phyloP scores from a whole-genome alignment of 2,888 invertebrate genomes.

The Apamea epomidion region DNA sequence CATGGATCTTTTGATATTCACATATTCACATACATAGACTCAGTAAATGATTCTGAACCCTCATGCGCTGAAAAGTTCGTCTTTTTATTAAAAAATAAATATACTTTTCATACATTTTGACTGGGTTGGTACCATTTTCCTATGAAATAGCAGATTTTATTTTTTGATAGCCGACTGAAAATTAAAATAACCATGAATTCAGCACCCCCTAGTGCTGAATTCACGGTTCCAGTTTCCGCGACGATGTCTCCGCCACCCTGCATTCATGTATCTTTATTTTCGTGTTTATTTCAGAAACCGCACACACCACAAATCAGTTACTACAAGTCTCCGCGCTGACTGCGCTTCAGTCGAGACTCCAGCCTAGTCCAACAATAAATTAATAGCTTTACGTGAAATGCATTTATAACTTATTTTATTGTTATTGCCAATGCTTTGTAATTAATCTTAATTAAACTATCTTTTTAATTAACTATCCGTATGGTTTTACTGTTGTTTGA shows the following conservation, averaged over 20 bases:
- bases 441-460: slow-evolving; percentile 1
- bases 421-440: slow-evolving; percentile 20
- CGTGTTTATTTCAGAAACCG: slow-evolving; percentile 76
- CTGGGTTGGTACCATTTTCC: too few relatives aligned
- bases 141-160: too few relatives aligned
- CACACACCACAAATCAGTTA: slow-evolving; percentile 63
- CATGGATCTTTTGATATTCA: neutral
- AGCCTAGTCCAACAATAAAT: slow-evolving; percentile 52
- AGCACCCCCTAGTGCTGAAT: too few relatives aligned
- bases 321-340: slow-evolving; percentile 70
- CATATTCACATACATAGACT: too few relatives aligned
- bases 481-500: neutral
- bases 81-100: too few relatives aligned
- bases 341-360: neutral
- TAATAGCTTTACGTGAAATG: slow-evolving; percentile 34
- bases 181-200: too few relatives aligned
- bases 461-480: neutral
- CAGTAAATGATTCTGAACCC: too few relatives aligned
- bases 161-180: too few relatives aligned
- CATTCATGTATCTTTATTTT: neutral
- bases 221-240: too few relatives aligned
- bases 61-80: too few relatives aligned
- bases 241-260: neutral
- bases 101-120: too few relatives aligned
- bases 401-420: slow-evolving; percentile 52